A percentile compares a stretch with the other conserved stretches of the same genome.
phyloP scores from a whole-genome alignment of 2,113 vertebrate genomes.

The Dryoscopus gambensis region DNA sequence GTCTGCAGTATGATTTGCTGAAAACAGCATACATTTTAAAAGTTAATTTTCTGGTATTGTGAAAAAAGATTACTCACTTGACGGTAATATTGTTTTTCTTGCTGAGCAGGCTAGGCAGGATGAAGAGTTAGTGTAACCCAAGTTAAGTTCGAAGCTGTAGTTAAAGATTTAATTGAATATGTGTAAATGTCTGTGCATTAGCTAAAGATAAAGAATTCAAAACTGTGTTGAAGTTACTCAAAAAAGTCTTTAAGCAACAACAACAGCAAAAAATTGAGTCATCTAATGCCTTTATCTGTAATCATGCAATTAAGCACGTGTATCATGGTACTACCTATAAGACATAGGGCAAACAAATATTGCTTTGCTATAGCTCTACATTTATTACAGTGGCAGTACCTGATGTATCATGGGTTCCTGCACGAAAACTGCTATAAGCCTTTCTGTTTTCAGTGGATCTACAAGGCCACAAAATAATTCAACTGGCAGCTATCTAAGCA shows the following conservation, averaged over 20 bases:
- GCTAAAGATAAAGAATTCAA: background rate
- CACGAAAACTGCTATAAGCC: background rate
- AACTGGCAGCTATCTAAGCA: background rate
- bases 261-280: background rate
- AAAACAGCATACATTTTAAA: background rate
- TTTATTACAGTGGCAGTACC: background rate
- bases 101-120: background rate
- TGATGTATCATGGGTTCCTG: background rate
- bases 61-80: background rate
- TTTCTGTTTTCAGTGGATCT: background rate
- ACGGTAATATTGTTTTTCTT: background rate
- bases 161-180: background rate
- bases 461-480: background rate
- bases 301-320: background rate
- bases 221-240: background rate
- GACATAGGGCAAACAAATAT: background rate
- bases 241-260: constrained; percentile 3
- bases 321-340: background rate
- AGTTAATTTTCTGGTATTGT: background rate
- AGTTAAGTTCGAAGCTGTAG: background rate
- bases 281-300: background rate
- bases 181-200: background rate
- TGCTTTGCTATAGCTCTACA: background rate
- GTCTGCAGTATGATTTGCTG: background rate
- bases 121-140: background rate